Conservation (phyloP, 2,797 vertebrate genomes). For the Capromys pilorides region DNA sequence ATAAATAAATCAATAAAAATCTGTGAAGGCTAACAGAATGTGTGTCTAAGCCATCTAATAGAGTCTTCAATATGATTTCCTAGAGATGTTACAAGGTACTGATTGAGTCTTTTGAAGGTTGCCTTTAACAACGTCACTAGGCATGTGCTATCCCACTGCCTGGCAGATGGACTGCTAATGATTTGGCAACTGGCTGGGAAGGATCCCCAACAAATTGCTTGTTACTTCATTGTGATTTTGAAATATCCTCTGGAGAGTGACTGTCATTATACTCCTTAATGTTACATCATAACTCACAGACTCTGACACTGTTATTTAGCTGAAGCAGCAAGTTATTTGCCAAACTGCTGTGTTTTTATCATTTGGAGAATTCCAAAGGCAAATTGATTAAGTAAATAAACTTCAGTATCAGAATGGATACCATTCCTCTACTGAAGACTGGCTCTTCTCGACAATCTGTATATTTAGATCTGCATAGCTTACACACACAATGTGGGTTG, state of each 20-base stretch:
- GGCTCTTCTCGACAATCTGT: not conserved
- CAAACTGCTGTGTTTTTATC: constrained; percentile 52
- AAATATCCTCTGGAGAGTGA: constrained; percentile 69
- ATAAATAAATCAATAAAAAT: not conserved
- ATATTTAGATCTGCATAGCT: not conserved
- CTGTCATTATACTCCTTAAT: constrained; percentile 70
- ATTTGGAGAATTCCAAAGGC: constrained; percentile 41
- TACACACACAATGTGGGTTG: not conserved
- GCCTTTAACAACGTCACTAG: constrained; percentile 33
- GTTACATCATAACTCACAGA: constrained; percentile 71
- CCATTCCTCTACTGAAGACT: not conserved
- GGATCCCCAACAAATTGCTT: constrained; percentile 66
- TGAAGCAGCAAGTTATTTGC: constrained; percentile 59
- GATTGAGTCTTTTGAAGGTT: constrained; percentile 65
- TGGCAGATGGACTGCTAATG: constrained; percentile 68
- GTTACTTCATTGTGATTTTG: constrained; percentile 70
- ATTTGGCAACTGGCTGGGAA: constrained; percentile 61
- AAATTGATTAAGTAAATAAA: constrained; percentile 52
- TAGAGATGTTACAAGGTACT: constrained; percentile 55
- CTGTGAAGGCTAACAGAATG: not conserved
- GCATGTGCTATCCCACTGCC: constrained; percentile 52
- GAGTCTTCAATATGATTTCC: constrained; percentile 33
- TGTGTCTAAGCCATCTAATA: not conserved
- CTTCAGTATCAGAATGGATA: not conserved
- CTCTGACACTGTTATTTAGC: constrained; percentile 70